Evolutionary conservation across 2,888 invertebrate species (phyloP), one percentile per base, ranked within the genome.

Genomic region (Oligia fasciuncula): DNA sequence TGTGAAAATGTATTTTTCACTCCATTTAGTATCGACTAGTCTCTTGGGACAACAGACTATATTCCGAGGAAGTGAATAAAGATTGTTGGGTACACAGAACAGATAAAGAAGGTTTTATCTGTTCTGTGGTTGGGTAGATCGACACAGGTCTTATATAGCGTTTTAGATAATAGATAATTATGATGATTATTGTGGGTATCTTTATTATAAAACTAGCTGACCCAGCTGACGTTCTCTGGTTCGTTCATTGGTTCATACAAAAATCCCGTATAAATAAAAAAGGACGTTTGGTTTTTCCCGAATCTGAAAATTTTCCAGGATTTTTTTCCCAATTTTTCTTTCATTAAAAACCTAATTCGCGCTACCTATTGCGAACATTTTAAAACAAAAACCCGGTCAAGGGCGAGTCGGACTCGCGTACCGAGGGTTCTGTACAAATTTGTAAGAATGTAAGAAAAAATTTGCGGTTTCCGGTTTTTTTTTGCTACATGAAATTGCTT

Each of bases 1-100:
- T 51, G 66, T 63, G 79, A 69, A 79, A 70, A 83, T 71, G 54
- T 79, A 77, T 73, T 80, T 85, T 83, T 75, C 76, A 73, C 76
- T 80, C 73, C 4, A 76, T 77, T 82, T 81, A 78, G 70, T 74
- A 70, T 62, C 71, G 46, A 68, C 49, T 80, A 46, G 67, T 51
- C 73, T 73, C 78, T 46, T 4, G 63, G 67, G 80, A 74, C 11
- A 0, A 11, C 80, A 46, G 35, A 51, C 40, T 75, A 40, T 80
- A 65, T 79, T 76, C n/a, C 23, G 35, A 62, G 70, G 17, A 46
- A 51, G 43, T 60, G 1, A 23, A 69, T 35, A 68, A 23, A 68
- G n/a, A 63, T 40, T 19, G 54, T 76, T 49, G 17, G 13, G 14
- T 68, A 29, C n/a, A n/a, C n/a, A n/a, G n/a, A n/a, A n/a, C n/a